Conservation (phyloP, 1,140 invertebrate genomes). For the Melanaphis sacchari region DNA sequence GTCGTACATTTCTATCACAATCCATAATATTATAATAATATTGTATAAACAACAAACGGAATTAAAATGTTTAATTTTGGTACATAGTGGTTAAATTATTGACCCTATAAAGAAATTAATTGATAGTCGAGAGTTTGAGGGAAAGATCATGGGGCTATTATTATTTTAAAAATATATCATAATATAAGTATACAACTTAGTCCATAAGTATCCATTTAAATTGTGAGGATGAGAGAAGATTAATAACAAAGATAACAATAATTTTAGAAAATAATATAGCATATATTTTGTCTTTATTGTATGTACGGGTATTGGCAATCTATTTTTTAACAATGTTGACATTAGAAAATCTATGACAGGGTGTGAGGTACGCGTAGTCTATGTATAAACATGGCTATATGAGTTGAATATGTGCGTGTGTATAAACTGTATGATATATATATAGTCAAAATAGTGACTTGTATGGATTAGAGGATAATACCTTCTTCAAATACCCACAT, state of each 20-base stretch:
- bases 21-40: background rate
- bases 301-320: background rate
- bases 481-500: too few species aligned
- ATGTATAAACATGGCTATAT: too few species aligned
- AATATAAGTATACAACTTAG: background rate
- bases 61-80: background rate
- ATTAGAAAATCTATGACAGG: background rate
- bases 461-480: too few species aligned
- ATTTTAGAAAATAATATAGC: background rate
- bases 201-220: background rate
- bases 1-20: background rate
- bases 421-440: too few species aligned
- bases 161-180: background rate
- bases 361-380: too few species aligned
- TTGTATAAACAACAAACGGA: too few species aligned
- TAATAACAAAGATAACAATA: background rate
- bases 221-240: background rate
- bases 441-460: too few species aligned
- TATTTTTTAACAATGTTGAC: background rate
- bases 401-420: too few species aligned
- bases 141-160: background rate
- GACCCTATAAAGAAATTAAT: background rate
- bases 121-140: background rate
- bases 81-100: background rate
- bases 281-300: background rate